These are phyloP conservation scores for Phengaris alcon DNA, from an alignment of 2,888 invertebrate genomes.

Conservation along the genomic window DNA sequence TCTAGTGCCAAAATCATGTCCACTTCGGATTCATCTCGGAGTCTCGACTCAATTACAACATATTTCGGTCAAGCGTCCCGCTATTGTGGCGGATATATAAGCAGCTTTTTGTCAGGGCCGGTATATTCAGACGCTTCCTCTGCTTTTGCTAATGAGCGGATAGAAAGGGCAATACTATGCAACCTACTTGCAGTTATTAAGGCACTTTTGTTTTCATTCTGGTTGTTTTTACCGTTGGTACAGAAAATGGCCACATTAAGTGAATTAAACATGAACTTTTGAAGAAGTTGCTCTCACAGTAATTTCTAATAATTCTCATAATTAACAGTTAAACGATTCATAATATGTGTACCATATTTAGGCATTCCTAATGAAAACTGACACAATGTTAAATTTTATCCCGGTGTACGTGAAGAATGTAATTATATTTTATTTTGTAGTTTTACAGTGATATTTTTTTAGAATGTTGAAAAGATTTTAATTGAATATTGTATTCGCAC, in stretches of 20 bases:
- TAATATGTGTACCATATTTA: too few relatives aligned
- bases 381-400: too few relatives aligned
- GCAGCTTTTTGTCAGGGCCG: constrained; percentile 66
- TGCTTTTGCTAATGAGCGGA: constrained; percentile 72
- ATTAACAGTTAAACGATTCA: too few relatives aligned
- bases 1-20: too few relatives aligned
- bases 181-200: constrained; percentile 41
- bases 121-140: constrained; percentile 50
- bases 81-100: constrained; percentile 61
- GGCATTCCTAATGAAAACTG: background rate
- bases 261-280: too few relatives aligned
- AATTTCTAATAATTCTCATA: too few relatives aligned
- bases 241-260: background rate
- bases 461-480: constrained; percentile 31
- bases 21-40: too few relatives aligned
- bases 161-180: constrained; percentile 63
- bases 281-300: too few relatives aligned
- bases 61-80: constrained; percentile 32
- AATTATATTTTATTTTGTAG: background rate
- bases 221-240: background rate
- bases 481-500: constrained; percentile 33
- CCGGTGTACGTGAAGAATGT: background rate
- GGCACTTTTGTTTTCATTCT: constrained; percentile 35
- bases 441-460: background rate
- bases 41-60: background rate